Evolutionary conservation across 2,888 invertebrate species (phyloP).

Genomic region (Portevinia maculata): DNA sequence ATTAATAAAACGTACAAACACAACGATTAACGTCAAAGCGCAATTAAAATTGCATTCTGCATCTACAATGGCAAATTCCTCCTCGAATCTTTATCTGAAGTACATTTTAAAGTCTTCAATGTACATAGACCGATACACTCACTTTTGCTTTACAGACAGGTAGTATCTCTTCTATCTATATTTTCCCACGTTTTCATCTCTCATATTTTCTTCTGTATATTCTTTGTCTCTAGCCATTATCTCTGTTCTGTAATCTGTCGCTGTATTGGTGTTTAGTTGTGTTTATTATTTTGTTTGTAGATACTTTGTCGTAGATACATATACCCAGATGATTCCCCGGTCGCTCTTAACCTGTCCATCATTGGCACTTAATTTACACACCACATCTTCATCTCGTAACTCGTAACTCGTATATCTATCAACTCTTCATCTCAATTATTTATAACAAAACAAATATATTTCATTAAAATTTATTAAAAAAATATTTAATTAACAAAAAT

Average conservation of each 20-base stretch:
- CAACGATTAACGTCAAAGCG: no score
- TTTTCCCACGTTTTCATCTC: conserved; percentile 22
- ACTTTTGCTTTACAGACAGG: background rate
- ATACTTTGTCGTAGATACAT: conserved; percentile 39
- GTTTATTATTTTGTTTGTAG: conserved; percentile 21
- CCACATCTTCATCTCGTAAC: conserved; percentile 38
- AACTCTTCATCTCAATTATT: conserved; percentile 58
- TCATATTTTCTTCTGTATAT: conserved; percentile 7
- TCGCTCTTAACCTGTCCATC: conserved; percentile 16
- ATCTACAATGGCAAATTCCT: conserved; percentile 24
- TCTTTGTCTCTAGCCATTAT: conserved; percentile 16
- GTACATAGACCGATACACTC: conserved; percentile 3
- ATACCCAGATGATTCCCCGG: background rate
- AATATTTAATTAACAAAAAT: conserved; percentile 32
- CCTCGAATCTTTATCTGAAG: conserved; percentile 8
- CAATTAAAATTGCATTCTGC: background rate
- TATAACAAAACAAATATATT: conserved; percentile 53
- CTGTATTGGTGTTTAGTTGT: conserved; percentile 32
- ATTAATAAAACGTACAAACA: no score
- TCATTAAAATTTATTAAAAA: conserved; percentile 19
- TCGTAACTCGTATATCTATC: conserved; percentile 58
- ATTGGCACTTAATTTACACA: conserved; percentile 26
- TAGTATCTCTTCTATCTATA: conserved; percentile 2
- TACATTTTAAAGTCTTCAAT: background rate
- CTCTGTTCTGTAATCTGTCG: conserved; percentile 37